Evolutionary conservation across 2,113 vertebrate species (phyloP), one percentile per base, ranked within the genome.

Genomic region (Leptodactylus fuscus): DNA sequence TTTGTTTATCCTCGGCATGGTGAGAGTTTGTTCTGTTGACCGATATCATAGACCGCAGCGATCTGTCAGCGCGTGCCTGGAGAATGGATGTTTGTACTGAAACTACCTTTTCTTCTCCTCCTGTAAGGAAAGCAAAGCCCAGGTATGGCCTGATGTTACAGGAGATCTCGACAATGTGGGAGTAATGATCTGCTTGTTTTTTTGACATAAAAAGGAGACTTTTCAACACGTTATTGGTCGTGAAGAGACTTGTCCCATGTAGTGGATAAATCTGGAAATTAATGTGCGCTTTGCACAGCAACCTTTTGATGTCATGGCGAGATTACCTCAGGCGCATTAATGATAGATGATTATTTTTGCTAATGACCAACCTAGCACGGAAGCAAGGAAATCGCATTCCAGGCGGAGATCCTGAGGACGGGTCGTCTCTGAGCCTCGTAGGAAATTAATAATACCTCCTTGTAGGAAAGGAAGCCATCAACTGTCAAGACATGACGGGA

Each of bases 261-360:
- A 90, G 89, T 88, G 88, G 83, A 82, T 81, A 87, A 89, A 60
- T 90, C 87, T 89, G 22, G 83, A 91, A 92, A 92, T 91, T 85
- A 90, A 89, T 81, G 24, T 8, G 85, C 78, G 87, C 86, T 87
- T 90, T 88, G 87, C n/a, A 22, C 22, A 36, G 58, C 7, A 36
- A 36, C 9, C 44, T 65, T 85, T 85, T 85, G 83, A 85, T 80
- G 83, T 80, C 76, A 70, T 85, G 24, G 62, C 49, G 83, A 58
- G 83, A 85, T 79, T 71, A 79, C 75, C 75, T 44, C n/a, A 13
- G 75, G 83, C 65, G 44, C 36, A 85, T 85, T 81, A 85, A 85
- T 85, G 84, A 85, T 70, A 80, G 84, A 85, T 85, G 76, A 85
- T 85, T 73, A 58, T 67, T 81, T 85, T 73, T 81, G 18, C 67